Percentiles rank a stretch among this genome's conserved stretches.
These are phyloP conservation scores for Contarinia nasturtii DNA, from an alignment of 1,140 invertebrate genomes.

Conservation along the genomic window DNA sequence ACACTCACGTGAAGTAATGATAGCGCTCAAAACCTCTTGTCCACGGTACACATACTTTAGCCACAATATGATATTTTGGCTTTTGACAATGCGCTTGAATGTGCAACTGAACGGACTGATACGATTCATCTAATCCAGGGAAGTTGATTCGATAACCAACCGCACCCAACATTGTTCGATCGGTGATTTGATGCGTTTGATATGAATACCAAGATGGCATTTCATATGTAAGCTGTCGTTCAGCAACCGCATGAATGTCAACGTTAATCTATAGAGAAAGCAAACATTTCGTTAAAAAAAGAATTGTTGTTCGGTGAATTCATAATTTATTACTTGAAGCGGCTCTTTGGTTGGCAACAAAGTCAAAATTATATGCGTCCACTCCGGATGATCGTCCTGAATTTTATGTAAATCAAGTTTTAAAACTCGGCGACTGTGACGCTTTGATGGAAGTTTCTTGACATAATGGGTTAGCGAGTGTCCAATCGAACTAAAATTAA, in stretches of 20 bases:
- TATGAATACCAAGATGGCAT: slow-evolving; percentile 27
- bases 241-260: slow-evolving; percentile 37
- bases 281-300: slow-evolving; percentile 5
- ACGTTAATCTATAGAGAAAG: slow-evolving; percentile 38
- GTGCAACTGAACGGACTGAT: slow-evolving; percentile 36
- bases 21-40: slow-evolving; percentile 34
- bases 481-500: slow-evolving; percentile 32
- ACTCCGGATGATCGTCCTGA: slow-evolving; percentile 27
- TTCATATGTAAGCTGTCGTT: slow-evolving; percentile 30
- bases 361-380: slow-evolving; percentile 51
- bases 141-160: slow-evolving; percentile 33
- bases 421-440: slow-evolving; percentile 30
- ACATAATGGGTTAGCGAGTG: slow-evolving; percentile 44
- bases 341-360: slow-evolving; percentile 36
- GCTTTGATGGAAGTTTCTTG: slow-evolving; percentile 27
- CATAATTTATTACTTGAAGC: slow-evolving; percentile 22
- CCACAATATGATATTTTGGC: slow-evolving; percentile 30
- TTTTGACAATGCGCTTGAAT: slow-evolving; percentile 27
- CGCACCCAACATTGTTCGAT: slow-evolving; percentile 29
- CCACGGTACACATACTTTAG: slow-evolving; percentile 42
- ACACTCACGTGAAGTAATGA: slow-evolving; percentile 36
- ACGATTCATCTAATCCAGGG: slow-evolving; percentile 26
- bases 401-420: slow-evolving; percentile 40
- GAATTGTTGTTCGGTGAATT: slow-evolving; percentile 1
- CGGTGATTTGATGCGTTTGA: slow-evolving; percentile 9